Evolutionary conservation across 2,797 vertebrate species (phyloP).

Genomic region (Falco cherrug): DNA sequence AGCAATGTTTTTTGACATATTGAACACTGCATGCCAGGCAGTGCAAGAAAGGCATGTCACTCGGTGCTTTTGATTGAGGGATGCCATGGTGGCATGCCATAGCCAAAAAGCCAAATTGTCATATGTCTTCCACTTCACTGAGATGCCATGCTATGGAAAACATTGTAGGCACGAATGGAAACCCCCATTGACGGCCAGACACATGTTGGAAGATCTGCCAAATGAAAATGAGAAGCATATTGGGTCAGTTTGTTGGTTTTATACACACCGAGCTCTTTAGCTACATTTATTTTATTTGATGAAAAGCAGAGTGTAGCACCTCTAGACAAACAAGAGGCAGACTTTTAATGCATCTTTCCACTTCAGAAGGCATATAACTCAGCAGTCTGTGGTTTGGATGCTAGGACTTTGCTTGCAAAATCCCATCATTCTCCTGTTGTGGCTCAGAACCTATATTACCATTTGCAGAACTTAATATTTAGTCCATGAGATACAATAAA

Average conservation of each 20-base stretch:
- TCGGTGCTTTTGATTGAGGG: constrained; percentile 53
- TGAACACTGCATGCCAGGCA: constrained; percentile 27
- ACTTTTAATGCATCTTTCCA: background rate
- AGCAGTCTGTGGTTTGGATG: background rate
- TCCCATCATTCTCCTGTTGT: background rate
- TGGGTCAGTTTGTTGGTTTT: background rate
- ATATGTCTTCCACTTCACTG: constrained; percentile 54
- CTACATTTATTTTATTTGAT: background rate
- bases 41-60: constrained; percentile 26
- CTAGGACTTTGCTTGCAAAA: background rate
- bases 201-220: constrained; percentile 13
- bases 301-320: background rate
- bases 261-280: background rate
- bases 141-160: constrained; percentile 49
- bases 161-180: constrained; percentile 61
- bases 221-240: constrained; percentile 18
- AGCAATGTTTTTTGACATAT: background rate
- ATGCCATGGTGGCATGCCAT: constrained; percentile 60
- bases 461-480: background rate
- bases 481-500: background rate
- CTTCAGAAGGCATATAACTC: background rate
- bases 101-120: constrained; percentile 69
- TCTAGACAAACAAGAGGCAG: background rate
- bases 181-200: constrained; percentile 27
- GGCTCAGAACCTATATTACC: background rate